phyloP scores from a whole-genome alignment of 1,140 invertebrate species.

The Lucilia sericata region DNA sequence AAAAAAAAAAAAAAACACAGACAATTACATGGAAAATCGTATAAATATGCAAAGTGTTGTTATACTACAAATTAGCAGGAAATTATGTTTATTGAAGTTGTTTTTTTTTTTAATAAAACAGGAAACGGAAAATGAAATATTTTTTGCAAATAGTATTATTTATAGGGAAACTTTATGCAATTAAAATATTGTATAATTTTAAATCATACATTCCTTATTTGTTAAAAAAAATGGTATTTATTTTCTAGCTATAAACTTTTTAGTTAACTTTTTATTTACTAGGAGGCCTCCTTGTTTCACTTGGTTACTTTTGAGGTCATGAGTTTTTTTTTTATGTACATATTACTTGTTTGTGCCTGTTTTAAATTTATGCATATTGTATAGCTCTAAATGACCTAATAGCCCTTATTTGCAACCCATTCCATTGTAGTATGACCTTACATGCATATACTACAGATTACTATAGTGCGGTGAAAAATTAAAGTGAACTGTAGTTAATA shows the following conservation, averaged over 20 bases:
- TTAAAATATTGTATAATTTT: too few species aligned
- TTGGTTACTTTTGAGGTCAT: background rate
- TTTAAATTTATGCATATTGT: background rate
- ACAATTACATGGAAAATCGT: background rate
- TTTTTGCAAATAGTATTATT: background rate
- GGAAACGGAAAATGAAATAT: background rate
- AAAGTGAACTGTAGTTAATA: constrained; percentile 32
- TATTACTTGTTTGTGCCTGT: background rate
- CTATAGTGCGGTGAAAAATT: too few species aligned
- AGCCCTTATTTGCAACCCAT: background rate
- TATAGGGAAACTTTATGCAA: too few species aligned
- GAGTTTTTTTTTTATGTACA: background rate
- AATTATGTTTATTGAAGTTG: background rate
- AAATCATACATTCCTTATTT: background rate
- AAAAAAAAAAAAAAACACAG: background rate
- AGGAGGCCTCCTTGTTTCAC: background rate
- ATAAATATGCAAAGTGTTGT: background rate
- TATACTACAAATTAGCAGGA: constrained; percentile 27
- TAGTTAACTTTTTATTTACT: background rate
- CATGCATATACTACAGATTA: too few species aligned
- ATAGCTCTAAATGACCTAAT: background rate
- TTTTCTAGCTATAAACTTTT: background rate
- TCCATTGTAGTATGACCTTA: too few species aligned
- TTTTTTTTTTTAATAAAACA: background rate
- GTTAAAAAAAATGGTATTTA: background rate